Evolutionary conservation across 2,113 vertebrate species (phyloP), one percentile per base, ranked within the genome.

Genomic region (Cryptoleucopteryx plumbea): DNA sequence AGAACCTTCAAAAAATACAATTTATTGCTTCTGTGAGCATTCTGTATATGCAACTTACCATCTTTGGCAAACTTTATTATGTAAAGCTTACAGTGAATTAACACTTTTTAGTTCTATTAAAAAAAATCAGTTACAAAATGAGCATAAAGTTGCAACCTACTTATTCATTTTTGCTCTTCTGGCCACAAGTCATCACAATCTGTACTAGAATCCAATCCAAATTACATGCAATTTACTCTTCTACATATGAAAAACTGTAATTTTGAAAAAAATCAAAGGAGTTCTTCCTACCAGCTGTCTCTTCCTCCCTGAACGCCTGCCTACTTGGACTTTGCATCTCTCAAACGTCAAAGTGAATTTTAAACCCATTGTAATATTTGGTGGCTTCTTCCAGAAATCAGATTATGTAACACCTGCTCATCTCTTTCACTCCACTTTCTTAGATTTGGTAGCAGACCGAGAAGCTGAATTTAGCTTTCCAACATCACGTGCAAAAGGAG

Each of bases 251-350:
- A 92, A 85, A 94, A 94, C 93, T 83, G 43, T 93, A 96, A 96
- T 97, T 97, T 88, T 50, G 52, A 86, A 79, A 96, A 82, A 83
- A 71, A 91, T 42, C 72, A 96, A 79, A 97, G 84, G 67, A 96
- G 43, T 89, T 93, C 71, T 96, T 97, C 77, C 59, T 91, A 95
- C 93, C 97, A 98, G 96, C 93, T 98, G 92, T 95, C 94, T 92
- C 86, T 83, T 95, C 38, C 81, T 96, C 90, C 93, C 96, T 94
- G 87, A 97, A 89, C 6, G 27, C 83, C 73, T 93, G 83, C 45
- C 94, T 95, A 38, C 95, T 95, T 98, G 94, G 96, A 97, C 91
- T 95, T 82, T 62, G 89, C 47, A 94, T 77, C 86, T 97, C 93
- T 92, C 88, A 97, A 94, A 93, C 27, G 65, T 83, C 94, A 92